These are phyloP conservation scores for Pelochelys cantorii DNA, from an alignment of 2,797 vertebrate genomes.

Conservation along the genomic window DNA sequence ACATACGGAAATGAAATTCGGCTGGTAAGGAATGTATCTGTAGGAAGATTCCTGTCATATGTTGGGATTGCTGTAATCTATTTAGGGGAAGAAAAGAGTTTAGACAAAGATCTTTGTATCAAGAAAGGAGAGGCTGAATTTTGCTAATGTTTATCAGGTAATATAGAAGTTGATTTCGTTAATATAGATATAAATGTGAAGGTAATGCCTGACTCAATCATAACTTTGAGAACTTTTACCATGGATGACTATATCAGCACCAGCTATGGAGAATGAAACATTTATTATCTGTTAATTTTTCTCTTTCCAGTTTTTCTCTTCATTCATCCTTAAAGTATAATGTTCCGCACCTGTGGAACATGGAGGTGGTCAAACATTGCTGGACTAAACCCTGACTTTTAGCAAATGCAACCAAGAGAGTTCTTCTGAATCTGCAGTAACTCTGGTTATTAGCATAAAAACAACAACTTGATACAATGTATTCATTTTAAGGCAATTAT, in stretches of 20 bases:
- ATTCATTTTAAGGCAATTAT: not conserved
- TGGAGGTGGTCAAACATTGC: not conserved
- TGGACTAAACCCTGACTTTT: not conserved
- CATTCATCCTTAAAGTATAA: not conserved
- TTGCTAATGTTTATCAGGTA: not conserved
- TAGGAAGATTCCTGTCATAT: not conserved
- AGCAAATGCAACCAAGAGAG: not conserved
- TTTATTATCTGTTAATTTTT: not conserved
- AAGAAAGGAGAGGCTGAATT: not conserved
- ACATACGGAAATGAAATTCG: not conserved
- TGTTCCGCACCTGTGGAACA: not conserved
- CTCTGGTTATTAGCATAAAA: not conserved
- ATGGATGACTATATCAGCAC: not conserved
- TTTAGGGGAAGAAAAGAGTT: not conserved
- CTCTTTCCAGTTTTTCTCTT: not conserved
- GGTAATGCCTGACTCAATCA: not conserved
- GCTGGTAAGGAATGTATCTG: not conserved
- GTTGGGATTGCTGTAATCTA: not conserved
- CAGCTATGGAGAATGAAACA: not conserved
- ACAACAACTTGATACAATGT: not conserved
- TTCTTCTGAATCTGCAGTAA: not conserved
- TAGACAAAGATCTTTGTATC: not conserved
- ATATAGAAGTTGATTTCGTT: not conserved
- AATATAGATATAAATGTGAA: not conserved
- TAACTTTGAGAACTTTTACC: not conserved